A percentile compares a stretch with the other conserved stretches of the same genome.
Evolutionary conservation across 2,113 vertebrate species (phyloP).

Genomic region (Myanophis thanlyinensis): DNA sequence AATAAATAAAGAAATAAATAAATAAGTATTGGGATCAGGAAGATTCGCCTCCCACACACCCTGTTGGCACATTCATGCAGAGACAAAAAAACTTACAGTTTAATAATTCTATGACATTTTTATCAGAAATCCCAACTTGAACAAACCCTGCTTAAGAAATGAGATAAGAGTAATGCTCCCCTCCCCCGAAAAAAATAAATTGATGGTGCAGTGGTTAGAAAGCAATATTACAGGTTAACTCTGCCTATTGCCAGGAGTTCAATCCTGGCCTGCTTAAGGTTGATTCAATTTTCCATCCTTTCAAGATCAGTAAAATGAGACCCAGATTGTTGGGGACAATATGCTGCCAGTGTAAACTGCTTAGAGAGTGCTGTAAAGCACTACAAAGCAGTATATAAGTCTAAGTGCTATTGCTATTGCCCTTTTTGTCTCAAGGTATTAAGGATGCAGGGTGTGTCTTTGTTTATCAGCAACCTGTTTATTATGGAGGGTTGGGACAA

Average conservation of each 20-base stretch:
- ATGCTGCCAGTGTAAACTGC: background rate
- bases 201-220: background rate
- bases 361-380: background rate
- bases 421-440: background rate
- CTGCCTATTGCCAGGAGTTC: background rate
- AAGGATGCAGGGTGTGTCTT: background rate
- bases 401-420: background rate
- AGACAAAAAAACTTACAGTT: background rate
- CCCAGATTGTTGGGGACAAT: background rate
- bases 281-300: background rate
- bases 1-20: no score
- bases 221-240: background rate
- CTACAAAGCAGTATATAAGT: background rate
- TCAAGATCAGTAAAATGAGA: background rate
- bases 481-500: background rate
- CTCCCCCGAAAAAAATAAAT: background rate
- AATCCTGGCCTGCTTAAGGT: background rate
- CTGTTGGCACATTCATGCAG: background rate
- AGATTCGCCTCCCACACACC: background rate
- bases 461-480: background rate
- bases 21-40: background rate
- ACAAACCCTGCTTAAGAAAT: background rate
- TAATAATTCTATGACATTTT: background rate
- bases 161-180: background rate
- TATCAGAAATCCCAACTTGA: background rate